Base-by-base conservation (phyloP, 2,888 invertebrate genomes). In the Andrena praecox region DNA sequence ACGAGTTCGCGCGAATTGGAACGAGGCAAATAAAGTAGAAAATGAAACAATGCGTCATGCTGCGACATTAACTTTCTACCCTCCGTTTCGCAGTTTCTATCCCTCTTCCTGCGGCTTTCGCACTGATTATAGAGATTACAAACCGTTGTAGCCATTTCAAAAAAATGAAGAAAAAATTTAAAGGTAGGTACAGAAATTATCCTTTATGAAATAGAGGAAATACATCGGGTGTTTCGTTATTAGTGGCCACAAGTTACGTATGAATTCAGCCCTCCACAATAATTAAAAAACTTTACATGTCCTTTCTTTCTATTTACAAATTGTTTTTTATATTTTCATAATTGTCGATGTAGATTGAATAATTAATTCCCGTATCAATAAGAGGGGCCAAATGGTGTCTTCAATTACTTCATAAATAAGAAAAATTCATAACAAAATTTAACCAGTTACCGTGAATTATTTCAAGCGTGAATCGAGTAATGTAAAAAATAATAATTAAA, bases 21-120 rank as follows among this genome's bases (percentile, higher is more conserved):
- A 74, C 67, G 60, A 42, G 56, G 64, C 71, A 67, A 80, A 79
- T 82, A 79, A 78, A 80, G 81, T 67, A 56, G 72, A 75, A 78
- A 87, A 84, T 77, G 77, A 79, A 86, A 87, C 85, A 77, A 87
- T 84, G 69, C 62, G 77, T 84, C 87, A 84, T 66, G 59, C n/a
- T 2, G 80, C 24, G 87, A 86, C 84, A 86, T 87, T 86, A 84
- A 87, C 87, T 87, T 84, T 87, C 80, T 56, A 42, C 76, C 73
- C 74, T 63, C 76, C 63, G 35, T 63, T 64, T 48, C 24, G 29
- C 76, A 29, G 64, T 56, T 68, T 42, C 42, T 27, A 29, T 52
- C 31, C 50, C 48, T 59, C 72, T 72, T 67, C 48, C 24, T 27
- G 12, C 3, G 48, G 42, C 68, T 78, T 69, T 68, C 68, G 31